Evolutionary conservation across 2,888 invertebrate genomes (phyloP).

Genomic region (Melitaea athalia): DNA sequence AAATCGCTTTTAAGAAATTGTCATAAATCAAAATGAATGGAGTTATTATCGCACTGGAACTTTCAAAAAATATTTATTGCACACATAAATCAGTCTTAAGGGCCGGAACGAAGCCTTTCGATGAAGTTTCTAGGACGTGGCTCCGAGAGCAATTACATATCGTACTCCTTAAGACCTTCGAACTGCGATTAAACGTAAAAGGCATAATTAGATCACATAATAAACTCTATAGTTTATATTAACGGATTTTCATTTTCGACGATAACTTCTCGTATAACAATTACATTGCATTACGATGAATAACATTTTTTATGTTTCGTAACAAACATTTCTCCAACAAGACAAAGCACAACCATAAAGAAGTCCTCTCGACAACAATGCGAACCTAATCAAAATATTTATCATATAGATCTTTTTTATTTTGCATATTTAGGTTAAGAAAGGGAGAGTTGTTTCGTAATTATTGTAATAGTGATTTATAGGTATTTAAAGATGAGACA

Average conservation of each 20-base stretch:
- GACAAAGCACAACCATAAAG: constrained; percentile 7
- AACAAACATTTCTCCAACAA: constrained; percentile 6
- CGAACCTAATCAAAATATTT: constrained; percentile 32
- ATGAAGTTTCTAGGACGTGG: constrained; percentile 76
- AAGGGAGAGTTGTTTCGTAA: constrained; percentile 64
- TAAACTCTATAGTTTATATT: neutral
- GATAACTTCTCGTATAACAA: neutral
- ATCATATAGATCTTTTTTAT: constrained; percentile 38
- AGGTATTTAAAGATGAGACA: constrained; percentile 68
- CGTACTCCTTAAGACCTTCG: constrained; percentile 21
- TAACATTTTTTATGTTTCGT: constrained; percentile 2
- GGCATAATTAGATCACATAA: constrained; percentile 23
- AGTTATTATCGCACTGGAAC: constrained; percentile 81
- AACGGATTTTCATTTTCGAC: neutral
- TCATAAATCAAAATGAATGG: constrained; percentile 83
- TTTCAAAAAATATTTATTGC: constrained; percentile 81
- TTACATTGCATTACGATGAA: neutral
- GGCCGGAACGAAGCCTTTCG: constrained; percentile 73
- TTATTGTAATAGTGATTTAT: constrained; percentile 74
- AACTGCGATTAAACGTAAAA: constrained; percentile 22
- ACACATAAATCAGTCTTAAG: constrained; percentile 78
- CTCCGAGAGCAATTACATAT: constrained; percentile 57
- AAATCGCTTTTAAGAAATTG: constrained; percentile 80
- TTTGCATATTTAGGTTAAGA: constrained; percentile 48
- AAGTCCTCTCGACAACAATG: constrained; percentile 28